A percentile compares a stretch with the other conserved stretches of the same genome.
These are phyloP conservation scores for Trissolcus basalis DNA, from an alignment of 1,140 invertebrate genomes.

Conservation along the genomic window DNA sequence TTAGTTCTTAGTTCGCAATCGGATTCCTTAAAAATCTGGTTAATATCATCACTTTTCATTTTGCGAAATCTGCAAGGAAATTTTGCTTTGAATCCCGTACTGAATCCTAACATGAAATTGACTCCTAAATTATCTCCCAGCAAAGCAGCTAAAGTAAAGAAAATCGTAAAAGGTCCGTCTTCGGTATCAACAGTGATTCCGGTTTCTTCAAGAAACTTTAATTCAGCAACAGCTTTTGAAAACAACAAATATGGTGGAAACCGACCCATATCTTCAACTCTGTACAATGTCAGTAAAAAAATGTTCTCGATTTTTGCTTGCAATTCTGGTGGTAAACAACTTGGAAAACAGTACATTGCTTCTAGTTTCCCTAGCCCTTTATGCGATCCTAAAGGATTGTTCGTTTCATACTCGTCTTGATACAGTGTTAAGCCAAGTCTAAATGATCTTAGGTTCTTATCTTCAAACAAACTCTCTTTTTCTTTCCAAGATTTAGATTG, in stretches of 20 bases:
- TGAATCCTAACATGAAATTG: constrained; percentile 44
- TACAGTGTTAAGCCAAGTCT: too few species aligned
- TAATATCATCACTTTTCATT: constrained; percentile 20
- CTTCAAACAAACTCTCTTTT: too few species aligned
- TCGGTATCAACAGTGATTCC: constrained; percentile 33
- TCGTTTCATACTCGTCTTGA: too few species aligned
- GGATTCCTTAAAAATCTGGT: constrained; percentile 21
- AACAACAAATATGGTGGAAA: constrained; percentile 31
- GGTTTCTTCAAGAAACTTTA: constrained; percentile 33
- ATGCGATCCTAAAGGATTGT: too few species aligned
- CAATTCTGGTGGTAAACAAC: too few species aligned
- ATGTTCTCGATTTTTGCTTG: too few species aligned
- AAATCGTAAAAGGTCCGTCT: constrained; percentile 12
- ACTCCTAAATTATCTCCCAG: constrained; percentile 48
- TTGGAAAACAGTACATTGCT: too few species aligned
- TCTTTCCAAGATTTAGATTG: too few species aligned
- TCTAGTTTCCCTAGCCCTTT: too few species aligned
- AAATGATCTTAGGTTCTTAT: too few species aligned
- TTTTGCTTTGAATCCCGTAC: constrained; percentile 30
- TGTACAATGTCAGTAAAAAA: constrained; percentile 49
- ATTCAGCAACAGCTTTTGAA: constrained; percentile 27
- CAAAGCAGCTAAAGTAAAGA: constrained; percentile 36
- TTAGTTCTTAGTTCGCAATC: constrained; percentile 24
- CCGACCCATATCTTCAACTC: constrained; percentile 19
- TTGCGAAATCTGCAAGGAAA: constrained; percentile 42